A percentile compares a stretch with the other conserved stretches of the same genome.
phyloP scores from a whole-genome alignment of 2,888 invertebrate genomes.

The Hoplodrina blanda region DNA sequence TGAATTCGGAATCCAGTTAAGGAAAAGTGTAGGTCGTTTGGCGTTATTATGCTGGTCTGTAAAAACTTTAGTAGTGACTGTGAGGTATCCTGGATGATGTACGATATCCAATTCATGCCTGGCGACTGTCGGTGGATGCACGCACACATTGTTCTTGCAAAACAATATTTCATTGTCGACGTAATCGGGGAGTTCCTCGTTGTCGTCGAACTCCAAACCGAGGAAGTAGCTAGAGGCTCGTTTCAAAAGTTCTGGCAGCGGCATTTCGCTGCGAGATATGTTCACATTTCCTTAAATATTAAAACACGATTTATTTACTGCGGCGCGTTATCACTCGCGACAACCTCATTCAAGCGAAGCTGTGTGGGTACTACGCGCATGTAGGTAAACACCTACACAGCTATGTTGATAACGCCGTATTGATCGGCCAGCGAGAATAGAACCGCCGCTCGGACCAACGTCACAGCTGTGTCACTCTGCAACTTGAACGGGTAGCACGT shows the following conservation, averaged over 20 bases:
- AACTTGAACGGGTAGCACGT: conserved; percentile 62
- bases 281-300: conserved; percentile 81
- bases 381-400: conserved; percentile 84
- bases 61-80: conserved; percentile 96
- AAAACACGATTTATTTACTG: conserved; percentile 62
- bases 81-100: conserved; percentile 98
- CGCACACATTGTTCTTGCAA: conserved; percentile 99
- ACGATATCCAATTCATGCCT: conserved; percentile 95
- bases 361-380: conserved; percentile 86
- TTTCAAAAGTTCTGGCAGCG: conserved; percentile 94
- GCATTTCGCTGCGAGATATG: conserved; percentile 89
- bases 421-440: conserved; percentile 82
- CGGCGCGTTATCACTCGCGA: conserved; percentile 77
- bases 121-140: conserved; percentile 97
- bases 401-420: conserved; percentile 87
- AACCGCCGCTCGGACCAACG: conserved; percentile 71
- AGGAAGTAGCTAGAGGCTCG: conserved; percentile 95
- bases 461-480: conserved; percentile 71
- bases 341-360: conserved; percentile 81
- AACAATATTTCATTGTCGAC: conserved; percentile 96
- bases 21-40: conserved; percentile 94
- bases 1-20: conserved; percentile 98
- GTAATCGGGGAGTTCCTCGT: conserved; percentile 91
- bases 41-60: conserved; percentile 94
- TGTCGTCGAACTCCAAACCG: conserved; percentile 92